Percentiles rank a stretch among this genome's conserved stretches.
These are phyloP conservation scores for Penaeus chinensis DNA, from an alignment of 1,140 invertebrate genomes.

Conservation along the genomic window DNA sequence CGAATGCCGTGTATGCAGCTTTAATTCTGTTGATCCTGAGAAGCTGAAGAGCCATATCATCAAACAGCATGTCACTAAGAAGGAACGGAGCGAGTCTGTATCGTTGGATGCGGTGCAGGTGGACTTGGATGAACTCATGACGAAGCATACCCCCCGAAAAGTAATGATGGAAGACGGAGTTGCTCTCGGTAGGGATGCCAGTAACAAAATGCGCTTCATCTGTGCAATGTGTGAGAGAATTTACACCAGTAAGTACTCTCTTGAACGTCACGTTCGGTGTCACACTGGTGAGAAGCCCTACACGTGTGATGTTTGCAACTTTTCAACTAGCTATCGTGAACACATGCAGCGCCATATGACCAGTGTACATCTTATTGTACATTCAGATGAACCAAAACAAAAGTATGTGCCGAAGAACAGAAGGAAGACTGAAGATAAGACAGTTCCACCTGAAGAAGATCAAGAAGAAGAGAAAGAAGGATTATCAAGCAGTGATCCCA, in stretches of 20 bases:
- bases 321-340: constrained; percentile 59
- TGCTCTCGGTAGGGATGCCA: constrained; percentile 56
- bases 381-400: constrained; percentile 58
- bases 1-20: constrained; percentile 62
- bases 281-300: constrained; percentile 62
- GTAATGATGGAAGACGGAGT: constrained; percentile 63
- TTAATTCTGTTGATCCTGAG: constrained; percentile 62
- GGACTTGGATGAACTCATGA: constrained; percentile 59
- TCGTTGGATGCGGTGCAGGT: constrained; percentile 53
- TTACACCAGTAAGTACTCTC: constrained; percentile 61
- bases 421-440: constrained; percentile 54
- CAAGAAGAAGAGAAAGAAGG: not conserved
- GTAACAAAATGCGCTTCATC: constrained; percentile 56
- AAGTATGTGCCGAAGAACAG: constrained; percentile 61
- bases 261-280: constrained; percentile 61
- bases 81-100: constrained; percentile 53
- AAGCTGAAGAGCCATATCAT: constrained; percentile 63
- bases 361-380: constrained; percentile 62
- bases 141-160: constrained; percentile 59
- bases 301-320: constrained; percentile 61
- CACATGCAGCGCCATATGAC: constrained; percentile 64
- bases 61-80: constrained; percentile 62
- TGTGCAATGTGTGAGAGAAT: constrained; percentile 64
- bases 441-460: constrained; percentile 40
- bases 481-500: not conserved